Evolutionary conservation across 1,140 invertebrate species (phyloP), one percentile per base, ranked within the genome.

Genomic region (Macrocentrus cingulum): DNA sequence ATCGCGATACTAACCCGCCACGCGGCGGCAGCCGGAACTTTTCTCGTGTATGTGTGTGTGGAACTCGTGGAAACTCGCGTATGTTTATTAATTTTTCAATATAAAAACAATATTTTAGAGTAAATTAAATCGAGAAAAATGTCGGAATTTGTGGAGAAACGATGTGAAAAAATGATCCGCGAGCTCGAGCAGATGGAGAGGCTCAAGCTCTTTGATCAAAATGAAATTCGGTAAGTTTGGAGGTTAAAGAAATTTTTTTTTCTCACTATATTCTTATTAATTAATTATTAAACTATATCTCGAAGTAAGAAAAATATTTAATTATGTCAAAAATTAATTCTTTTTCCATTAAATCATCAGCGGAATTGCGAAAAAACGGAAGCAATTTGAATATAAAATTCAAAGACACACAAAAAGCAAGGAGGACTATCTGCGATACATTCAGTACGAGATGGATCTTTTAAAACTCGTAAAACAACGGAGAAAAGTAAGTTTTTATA

Each of bases 141-240:
- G 89, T 88, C 88, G 2, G 89, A 91, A 77, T 84, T 85, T 74
- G 88, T 89, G 11, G 85, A 90, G 65, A 82, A 86, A 71, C 82
- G 84, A 67, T 82, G 87, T 29, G 88, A 91, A 75, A 83, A 85
- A 65, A 87, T 87, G 84, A 82, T 90, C 65, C 83, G 83, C 56
- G 87, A 88, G 68, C 74, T 91, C 59, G 87, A 89, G 71, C 83
- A 87, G 64, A 87, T 90, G 85, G 81, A 85, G 74, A 81, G 83
- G 55, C 82, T 87, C 25, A 81, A 84, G 65, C 72, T 91, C 32
- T 90, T 88, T 65, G 79, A 81, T n/a, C 81, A 81, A 61, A 79
- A 82, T 58, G 88, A 91, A 83, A 84, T 87, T 69, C 84, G 77
- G 87, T 88, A 71, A 68, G 69, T 61, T n/a, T 49, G 1, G 55